Conservation (phyloP, 2,797 vertebrate genomes). For the Triplophysa yarkandensis region DNA sequence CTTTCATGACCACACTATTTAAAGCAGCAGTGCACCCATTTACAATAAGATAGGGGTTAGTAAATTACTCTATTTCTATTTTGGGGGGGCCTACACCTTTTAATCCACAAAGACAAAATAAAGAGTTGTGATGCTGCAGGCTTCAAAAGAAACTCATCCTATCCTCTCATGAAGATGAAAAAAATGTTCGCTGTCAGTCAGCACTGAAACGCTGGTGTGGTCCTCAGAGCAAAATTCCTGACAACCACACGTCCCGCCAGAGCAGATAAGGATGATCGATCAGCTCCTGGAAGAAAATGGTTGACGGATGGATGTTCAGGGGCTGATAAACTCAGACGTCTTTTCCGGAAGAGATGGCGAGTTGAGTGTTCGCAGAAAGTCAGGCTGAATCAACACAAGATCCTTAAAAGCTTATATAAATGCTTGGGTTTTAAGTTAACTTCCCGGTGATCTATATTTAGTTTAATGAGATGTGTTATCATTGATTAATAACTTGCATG, state of each 20-base stretch:
- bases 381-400: constrained; percentile 11
- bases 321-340: constrained; percentile 65
- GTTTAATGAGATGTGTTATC: background rate
- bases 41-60: background rate
- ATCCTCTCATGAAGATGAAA: constrained; percentile 5
- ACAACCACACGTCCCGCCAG: constrained; percentile 65
- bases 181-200: constrained; percentile 24
- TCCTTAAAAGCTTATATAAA: constrained; percentile 31
- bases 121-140: constrained; percentile 1
- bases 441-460: constrained; percentile 1
- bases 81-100: background rate
- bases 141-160: constrained; percentile 4
- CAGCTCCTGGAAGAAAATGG: constrained; percentile 56
- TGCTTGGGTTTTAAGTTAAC: constrained; percentile 40
- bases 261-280: constrained; percentile 75
- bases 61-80: background rate
- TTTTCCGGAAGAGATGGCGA: constrained; percentile 65
- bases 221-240: constrained; percentile 49
- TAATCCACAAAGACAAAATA: constrained; percentile 22
- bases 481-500: background rate
- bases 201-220: constrained; percentile 12
- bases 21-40: background rate
- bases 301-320: constrained; percentile 64
- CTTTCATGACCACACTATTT: constrained; percentile 2
- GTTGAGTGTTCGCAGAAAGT: constrained; percentile 59